Evolutionary conservation across 2,113 vertebrate species (phyloP).

Genomic region (Sinocyclocheilus anophthalmus): DNA sequence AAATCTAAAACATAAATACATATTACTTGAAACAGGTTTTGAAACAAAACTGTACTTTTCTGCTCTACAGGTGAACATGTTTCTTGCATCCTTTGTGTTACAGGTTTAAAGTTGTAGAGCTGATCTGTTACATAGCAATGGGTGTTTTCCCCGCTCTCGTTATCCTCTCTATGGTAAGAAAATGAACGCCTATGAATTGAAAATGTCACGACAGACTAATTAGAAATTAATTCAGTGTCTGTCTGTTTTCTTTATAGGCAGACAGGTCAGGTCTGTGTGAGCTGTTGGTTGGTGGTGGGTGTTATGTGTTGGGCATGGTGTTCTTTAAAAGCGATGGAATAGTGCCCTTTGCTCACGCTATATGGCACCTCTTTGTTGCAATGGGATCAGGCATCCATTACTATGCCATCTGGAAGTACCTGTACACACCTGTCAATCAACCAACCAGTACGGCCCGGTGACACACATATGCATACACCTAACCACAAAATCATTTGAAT

Average conservation of each 20-base stretch:
- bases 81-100: slow-evolving; percentile 61
- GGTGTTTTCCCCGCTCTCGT: slow-evolving; percentile 88
- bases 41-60: slow-evolving; percentile 66
- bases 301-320: slow-evolving; percentile 85
- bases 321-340: slow-evolving; percentile 95
- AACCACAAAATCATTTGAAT: background rate
- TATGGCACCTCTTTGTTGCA: slow-evolving; percentile 95
- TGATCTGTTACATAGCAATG: slow-evolving; percentile 88
- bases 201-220: background rate
- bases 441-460: slow-evolving; percentile 55
- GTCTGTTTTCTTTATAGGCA: slow-evolving; percentile 71
- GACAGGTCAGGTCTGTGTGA: slow-evolving; percentile 87
- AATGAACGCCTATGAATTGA: background rate
- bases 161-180: slow-evolving; percentile 91
- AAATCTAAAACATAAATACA: too few species aligned
- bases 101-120: slow-evolving; percentile 92
- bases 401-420: slow-evolving; percentile 94
- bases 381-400: slow-evolving; percentile 87
- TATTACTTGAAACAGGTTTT: too few species aligned
- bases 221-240: background rate
- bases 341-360: slow-evolving; percentile 93
- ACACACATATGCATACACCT: slow-evolving; percentile 45
- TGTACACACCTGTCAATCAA: slow-evolving; percentile 76
- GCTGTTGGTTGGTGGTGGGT: slow-evolving; percentile 81
- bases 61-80: slow-evolving; percentile 72